Conservation (phyloP, 2,113 vertebrate genomes). For the Machaerirhynchus nigripectus region DNA sequence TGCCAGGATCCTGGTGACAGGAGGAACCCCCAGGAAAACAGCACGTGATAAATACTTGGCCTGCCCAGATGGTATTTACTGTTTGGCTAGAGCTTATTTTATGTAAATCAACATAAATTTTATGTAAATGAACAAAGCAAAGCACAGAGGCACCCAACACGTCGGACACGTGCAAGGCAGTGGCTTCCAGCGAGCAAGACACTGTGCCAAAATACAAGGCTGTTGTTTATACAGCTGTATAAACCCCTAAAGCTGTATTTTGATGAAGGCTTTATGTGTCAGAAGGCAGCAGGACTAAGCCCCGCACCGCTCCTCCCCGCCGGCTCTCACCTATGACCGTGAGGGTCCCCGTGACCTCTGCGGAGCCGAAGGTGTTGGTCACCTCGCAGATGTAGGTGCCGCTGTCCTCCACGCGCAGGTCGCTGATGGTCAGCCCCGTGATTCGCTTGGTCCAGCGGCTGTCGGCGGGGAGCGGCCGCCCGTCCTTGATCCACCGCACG, state of each 20-base stretch:
- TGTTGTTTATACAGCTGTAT: background rate
- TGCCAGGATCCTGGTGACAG: background rate
- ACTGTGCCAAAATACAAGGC: background rate
- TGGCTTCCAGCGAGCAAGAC: background rate
- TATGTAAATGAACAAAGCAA: background rate
- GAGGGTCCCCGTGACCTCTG: conserved; percentile 92
- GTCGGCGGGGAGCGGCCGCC: conserved; percentile 88
- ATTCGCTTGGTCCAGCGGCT: conserved; percentile 90
- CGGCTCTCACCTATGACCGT: conserved; percentile 85
- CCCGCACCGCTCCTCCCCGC: rapidly evolving
- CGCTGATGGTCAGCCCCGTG: conserved; percentile 89
- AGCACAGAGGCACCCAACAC: background rate
- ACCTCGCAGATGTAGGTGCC: conserved; percentile 98
- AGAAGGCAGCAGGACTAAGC: background rate
- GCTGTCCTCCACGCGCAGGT: conserved; percentile 91
- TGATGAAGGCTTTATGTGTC: rapidly evolving
- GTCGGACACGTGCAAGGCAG: background rate
- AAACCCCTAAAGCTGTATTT: background rate
- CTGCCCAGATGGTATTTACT: conserved; percentile 14
- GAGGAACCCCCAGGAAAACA: background rate
- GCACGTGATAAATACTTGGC: background rate
- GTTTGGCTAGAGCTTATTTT: conserved; percentile 7
- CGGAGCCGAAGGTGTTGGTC: conserved; percentile 96
- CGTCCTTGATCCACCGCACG: conserved; percentile 94
- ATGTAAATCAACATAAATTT: background rate